These are phyloP conservation scores for Zaprionus bogoriensis DNA, from an alignment of 2,888 invertebrate genomes.

Conservation along the genomic window DNA sequence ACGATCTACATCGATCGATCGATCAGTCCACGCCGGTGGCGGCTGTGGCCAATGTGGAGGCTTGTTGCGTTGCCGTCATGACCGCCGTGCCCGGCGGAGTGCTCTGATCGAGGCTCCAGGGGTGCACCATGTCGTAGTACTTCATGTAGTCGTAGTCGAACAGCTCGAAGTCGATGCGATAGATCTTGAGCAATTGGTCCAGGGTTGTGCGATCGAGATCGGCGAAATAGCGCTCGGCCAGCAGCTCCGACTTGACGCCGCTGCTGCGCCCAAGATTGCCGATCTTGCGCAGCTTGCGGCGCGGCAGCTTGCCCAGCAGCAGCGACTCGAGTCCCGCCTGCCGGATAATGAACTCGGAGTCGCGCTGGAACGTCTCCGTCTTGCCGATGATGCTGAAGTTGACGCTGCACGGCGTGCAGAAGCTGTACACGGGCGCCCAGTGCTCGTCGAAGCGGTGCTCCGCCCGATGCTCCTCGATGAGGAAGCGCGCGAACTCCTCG, in stretches of 20 bases:
- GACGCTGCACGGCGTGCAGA: slow-evolving; percentile 87
- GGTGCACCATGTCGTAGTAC: slow-evolving; percentile 84
- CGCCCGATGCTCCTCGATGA: slow-evolving; percentile 85
- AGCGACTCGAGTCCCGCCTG: slow-evolving; percentile 85
- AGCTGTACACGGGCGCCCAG: slow-evolving; percentile 87
- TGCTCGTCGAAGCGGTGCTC: slow-evolving; percentile 85
- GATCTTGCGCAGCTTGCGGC: slow-evolving; percentile 84
- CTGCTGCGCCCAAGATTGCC: slow-evolving; percentile 81
- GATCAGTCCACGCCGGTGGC: slow-evolving; percentile 6
- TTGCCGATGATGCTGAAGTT: slow-evolving; percentile 87
- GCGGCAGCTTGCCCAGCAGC: slow-evolving; percentile 83
- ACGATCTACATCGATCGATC: no score
- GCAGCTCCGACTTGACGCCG: slow-evolving; percentile 83
- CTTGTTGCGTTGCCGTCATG: slow-evolving; percentile 10
- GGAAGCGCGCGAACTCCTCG: slow-evolving; percentile 88
- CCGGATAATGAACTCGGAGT: slow-evolving; percentile 85
- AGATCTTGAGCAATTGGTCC: slow-evolving; percentile 85
- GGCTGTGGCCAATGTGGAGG: slow-evolving; percentile 10
- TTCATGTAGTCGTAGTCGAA: slow-evolving; percentile 86
- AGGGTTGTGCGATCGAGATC: slow-evolving; percentile 85
- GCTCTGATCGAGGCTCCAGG: slow-evolving; percentile 56
- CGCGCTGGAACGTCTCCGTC: slow-evolving; percentile 86
- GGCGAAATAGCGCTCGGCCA: slow-evolving; percentile 85
- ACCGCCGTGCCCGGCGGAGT: no score
- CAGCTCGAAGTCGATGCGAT: slow-evolving; percentile 87